Evolutionary conservation across 2,888 invertebrate species (phyloP).

Genomic region (Cartodere bifasciata): DNA sequence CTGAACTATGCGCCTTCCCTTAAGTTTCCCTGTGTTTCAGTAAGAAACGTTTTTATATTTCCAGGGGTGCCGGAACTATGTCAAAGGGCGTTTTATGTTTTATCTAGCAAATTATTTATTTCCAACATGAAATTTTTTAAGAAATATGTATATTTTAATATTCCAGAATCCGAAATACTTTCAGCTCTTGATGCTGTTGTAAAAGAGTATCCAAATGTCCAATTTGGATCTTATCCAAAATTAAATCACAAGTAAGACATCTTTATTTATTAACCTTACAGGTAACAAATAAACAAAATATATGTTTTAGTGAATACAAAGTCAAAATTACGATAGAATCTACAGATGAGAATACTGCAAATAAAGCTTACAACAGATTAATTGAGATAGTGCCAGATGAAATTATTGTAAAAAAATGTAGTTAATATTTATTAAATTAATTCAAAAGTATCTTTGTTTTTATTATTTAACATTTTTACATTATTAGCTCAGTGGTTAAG

Average conservation of each 20-base stretch:
- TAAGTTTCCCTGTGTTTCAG: slow-evolving; percentile 35
- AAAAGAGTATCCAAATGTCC: slow-evolving; percentile 36
- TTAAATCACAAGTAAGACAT: slow-evolving; percentile 22
- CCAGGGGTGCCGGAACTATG: slow-evolving; percentile 54
- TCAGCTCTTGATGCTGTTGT: slow-evolving; percentile 32
- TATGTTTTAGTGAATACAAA: slow-evolving; percentile 34
- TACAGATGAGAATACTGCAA: slow-evolving; percentile 26
- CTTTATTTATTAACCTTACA: slow-evolving; percentile 3
- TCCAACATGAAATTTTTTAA: slow-evolving; percentile 32
- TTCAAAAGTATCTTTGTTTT: too few relatives aligned
- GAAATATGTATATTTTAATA: slow-evolving; percentile 34
- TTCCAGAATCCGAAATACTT: slow-evolving; percentile 36
- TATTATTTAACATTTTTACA: too few relatives aligned
- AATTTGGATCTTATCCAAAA: slow-evolving; percentile 42
- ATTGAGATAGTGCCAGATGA: slow-evolving; percentile 26
- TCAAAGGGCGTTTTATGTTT: slow-evolving; percentile 29
- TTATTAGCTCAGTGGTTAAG: too few relatives aligned
- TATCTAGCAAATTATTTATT: slow-evolving; percentile 31
- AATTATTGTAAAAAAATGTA: slow-evolving; percentile 18
- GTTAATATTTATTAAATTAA: not conserved
- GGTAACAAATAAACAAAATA: not conserved
- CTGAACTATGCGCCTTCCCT: slow-evolving; percentile 33
- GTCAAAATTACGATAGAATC: slow-evolving; percentile 41
- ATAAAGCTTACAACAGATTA: slow-evolving; percentile 32
- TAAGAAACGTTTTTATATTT: slow-evolving; percentile 54